Evolutionary conservation across 2,797 vertebrate species (phyloP).

Genomic region (Gastrophryne carolinensis): DNA sequence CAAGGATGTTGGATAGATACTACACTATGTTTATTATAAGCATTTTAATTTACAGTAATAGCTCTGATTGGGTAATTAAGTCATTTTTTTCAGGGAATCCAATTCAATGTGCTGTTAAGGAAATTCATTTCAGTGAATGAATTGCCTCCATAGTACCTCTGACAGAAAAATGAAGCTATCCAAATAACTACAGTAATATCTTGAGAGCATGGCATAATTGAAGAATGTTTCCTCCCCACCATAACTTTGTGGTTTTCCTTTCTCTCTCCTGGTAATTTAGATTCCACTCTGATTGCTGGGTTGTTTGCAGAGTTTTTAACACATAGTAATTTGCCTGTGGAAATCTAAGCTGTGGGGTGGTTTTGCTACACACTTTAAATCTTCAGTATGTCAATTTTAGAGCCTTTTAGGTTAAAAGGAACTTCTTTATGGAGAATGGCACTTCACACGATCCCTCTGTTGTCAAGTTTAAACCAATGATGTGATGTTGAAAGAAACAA

Average conservation of each 20-base stretch:
- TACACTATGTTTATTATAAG: background rate
- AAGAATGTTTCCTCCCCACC: conserved; percentile 58
- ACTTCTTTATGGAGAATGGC: background rate
- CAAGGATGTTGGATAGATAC: background rate
- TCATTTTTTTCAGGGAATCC: background rate
- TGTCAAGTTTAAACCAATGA: too few species aligned
- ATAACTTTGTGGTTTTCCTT: conserved; percentile 61
- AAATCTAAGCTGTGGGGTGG: conserved; percentile 54
- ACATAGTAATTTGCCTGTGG: conserved; percentile 63
- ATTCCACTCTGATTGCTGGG: conserved; percentile 68
- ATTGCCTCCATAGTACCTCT: background rate
- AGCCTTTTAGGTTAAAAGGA: background rate
- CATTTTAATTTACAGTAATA: conserved; percentile 11
- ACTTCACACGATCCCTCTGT: too few species aligned
- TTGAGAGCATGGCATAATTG: conserved; percentile 54
- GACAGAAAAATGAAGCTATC: background rate
- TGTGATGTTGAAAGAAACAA: too few species aligned
- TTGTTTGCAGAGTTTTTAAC: conserved; percentile 63
- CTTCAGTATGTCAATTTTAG: background rate
- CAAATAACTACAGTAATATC: conserved; percentile 32
- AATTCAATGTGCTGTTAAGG: background rate
- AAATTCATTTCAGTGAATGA: background rate
- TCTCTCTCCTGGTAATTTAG: conserved; percentile 61
- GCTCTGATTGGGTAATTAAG: background rate
- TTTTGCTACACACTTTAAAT: conserved; percentile 44